Evolutionary conservation across 23 tunicate species (phyloP), one percentile per base, ranked within the genome.

Genomic region (Ciona savignyi): DNA sequence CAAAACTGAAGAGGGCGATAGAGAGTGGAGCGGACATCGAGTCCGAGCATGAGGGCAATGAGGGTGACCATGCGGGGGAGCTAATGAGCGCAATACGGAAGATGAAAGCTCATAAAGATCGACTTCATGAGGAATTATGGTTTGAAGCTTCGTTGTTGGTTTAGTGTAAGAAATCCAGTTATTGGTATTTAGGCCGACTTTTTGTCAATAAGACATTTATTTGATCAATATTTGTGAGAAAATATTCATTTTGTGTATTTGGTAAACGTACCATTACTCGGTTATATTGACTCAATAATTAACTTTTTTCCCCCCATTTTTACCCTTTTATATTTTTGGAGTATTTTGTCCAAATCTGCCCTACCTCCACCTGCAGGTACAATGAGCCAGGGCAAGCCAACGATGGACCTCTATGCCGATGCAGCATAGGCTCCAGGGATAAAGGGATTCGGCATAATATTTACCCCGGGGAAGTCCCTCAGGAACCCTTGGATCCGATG

Each of bases 51-150:
- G 86, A 85, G 4, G 82, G 70, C 27, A 29, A 51, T 62, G 76
- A 77, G 1, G 21, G 42, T 25, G 80, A 84, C 25, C 72, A 69
- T 23, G 91, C 97, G 19, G 97, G 97, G 35, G 83, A 84, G 51
- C 73, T 77, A 28, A 87, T 91, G 35, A 72, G 62, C 71, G 60
- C 65, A 70, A 88, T 89, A 67, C 68, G 93, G 6, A 81, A 77
- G 34, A 27, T 88, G 1, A 88, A 84, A 49, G 77, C 85, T 32
- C 99, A 95, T 63, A 87, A 90, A 23, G 89, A 88, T 48, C 67
- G 93, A 49, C 90, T 95, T 4, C 91, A 88, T 72, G 75, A 81
- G 9, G 99, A 95, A 76, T 72, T 95, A 35, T 95, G 99, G 99
- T 85, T 11, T 42, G 74, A 22, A 24, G 23, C 23, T 63, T 22